These are phyloP conservation scores for Autographa gamma DNA, from an alignment of 2,888 invertebrate species.

Conservation along the genomic window DNA sequence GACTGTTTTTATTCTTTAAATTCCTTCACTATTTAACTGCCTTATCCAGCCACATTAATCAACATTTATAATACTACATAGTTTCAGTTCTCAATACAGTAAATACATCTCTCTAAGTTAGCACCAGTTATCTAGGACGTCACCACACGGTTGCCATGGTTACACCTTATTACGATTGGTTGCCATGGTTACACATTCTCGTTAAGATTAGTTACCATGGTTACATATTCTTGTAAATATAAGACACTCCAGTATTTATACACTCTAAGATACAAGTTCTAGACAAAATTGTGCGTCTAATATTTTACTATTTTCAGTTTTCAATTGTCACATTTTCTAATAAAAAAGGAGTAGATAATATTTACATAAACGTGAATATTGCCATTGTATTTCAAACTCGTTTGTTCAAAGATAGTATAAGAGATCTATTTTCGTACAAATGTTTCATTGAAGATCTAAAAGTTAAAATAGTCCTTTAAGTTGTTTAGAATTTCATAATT, in stretches of 20 bases:
- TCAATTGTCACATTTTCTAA: conserved; percentile 62
- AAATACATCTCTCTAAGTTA: conserved; percentile 13
- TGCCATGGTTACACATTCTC: conserved; percentile 11
- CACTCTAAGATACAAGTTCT: conserved; percentile 40
- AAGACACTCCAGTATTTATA: conserved; percentile 47
- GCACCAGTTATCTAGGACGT: conserved; percentile 35
- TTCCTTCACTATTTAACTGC: not conserved
- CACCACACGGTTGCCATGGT: conserved; percentile 23
- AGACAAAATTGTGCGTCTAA: conserved; percentile 69
- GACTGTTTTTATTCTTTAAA: too few species aligned
- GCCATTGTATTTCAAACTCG: conserved; percentile 30
- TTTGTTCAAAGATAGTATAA: conserved; percentile 32
- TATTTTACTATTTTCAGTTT: conserved; percentile 82
- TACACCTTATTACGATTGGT: too few species aligned
- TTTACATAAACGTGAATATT: conserved; percentile 62
- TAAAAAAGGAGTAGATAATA: conserved; percentile 61
- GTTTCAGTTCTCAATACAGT: not conserved
- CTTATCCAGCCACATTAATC: not conserved
- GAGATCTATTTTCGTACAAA: not conserved
- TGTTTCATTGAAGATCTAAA: not conserved
- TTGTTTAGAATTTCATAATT: not conserved
- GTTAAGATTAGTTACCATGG: conserved; percentile 15
- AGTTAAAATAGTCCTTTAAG: not conserved
- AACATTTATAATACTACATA: not conserved
- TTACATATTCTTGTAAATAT: conserved; percentile 12